phyloP scores from a whole-genome alignment of 2,888 invertebrate genomes.

The Drosophila borborema region DNA sequence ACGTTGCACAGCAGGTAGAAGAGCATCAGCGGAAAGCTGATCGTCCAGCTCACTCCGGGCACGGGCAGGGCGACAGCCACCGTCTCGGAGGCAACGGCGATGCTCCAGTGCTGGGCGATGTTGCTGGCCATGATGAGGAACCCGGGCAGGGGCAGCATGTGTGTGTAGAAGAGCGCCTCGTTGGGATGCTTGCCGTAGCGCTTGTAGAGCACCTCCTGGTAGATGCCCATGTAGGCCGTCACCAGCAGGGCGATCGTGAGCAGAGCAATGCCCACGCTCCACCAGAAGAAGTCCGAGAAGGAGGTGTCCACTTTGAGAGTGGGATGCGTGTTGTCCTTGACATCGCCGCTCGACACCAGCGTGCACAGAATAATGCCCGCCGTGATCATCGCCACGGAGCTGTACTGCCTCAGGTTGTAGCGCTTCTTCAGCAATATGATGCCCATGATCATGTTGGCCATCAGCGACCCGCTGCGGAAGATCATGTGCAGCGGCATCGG shows the following conservation, averaged over 20 bases:
- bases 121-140: constrained; percentile 93
- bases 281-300: constrained; percentile 86
- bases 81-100: constrained; percentile 89
- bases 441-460: constrained; percentile 99
- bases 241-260: constrained; percentile 95
- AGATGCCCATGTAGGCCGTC: constrained; percentile 97
- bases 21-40: constrained; percentile 90
- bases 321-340: constrained; percentile 86
- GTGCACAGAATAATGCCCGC: constrained; percentile 96
- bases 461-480: constrained; percentile 97
- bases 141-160: constrained; percentile 95
- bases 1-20: constrained; percentile 92
- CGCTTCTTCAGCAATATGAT: constrained; percentile 93
- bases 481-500: constrained; percentile 99
- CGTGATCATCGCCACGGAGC: constrained; percentile 96
- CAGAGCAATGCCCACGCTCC: constrained; percentile 91
- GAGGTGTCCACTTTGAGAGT: constrained; percentile 84
- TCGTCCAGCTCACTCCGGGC: constrained; percentile 85
- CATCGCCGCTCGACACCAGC: constrained; percentile 91
- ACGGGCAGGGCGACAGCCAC: constrained; percentile 62
- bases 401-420: constrained; percentile 93
- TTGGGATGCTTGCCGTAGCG: constrained; percentile 96
- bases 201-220: constrained; percentile 94
- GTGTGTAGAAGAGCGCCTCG: constrained; percentile 95
- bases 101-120: constrained; percentile 90